These are phyloP conservation scores for Ricordea florida DNA, from an alignment of 92 coral and sea anemone genomes.

Conservation along the genomic window DNA sequence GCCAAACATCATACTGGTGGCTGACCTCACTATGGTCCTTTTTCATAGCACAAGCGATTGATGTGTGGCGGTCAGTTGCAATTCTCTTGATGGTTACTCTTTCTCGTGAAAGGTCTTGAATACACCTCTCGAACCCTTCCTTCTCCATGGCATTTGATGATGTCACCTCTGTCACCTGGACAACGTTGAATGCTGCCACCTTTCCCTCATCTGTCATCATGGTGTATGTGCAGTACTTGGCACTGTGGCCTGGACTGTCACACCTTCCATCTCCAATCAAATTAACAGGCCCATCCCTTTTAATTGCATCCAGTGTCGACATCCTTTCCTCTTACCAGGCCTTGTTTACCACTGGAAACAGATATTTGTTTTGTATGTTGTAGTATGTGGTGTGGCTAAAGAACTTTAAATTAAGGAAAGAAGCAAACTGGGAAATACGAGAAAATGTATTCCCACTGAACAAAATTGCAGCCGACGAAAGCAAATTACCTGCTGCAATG, in stretches of 20 bases:
- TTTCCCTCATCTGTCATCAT: conserved; percentile 60
- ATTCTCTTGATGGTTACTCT: conserved; percentile 1
- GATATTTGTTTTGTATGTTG: conserved; percentile 37
- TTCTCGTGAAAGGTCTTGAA: not conserved
- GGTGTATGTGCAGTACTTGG: conserved; percentile 72
- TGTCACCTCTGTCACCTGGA: conserved; percentile 65
- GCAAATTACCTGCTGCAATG: conserved; percentile 59
- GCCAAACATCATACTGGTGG: conserved; percentile 76
- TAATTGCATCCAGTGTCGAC: not conserved
- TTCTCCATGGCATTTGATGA: conserved; percentile 69
- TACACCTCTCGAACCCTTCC: no score
- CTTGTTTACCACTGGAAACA: conserved; percentile 47
- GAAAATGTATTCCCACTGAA: conserved; percentile 74
- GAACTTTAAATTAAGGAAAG: conserved; percentile 47
- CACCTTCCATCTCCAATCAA: conserved; percentile 76
- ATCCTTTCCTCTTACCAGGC: conserved; percentile 34
- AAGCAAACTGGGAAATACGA: conserved; percentile 38
- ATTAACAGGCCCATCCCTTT: conserved; percentile 27
- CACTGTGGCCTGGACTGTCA: conserved; percentile 75
- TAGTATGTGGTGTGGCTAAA: conserved; percentile 28
- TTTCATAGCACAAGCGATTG: conserved; percentile 48
- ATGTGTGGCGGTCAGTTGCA: conserved; percentile 54
- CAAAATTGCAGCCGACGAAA: conserved; percentile 52
- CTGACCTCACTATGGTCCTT: conserved; percentile 19
- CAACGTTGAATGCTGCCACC: conserved; percentile 36